Evolutionary conservation across 2,888 invertebrate species (phyloP), one percentile per base, ranked within the genome.

Genomic region (Leptopilina myrica): DNA sequence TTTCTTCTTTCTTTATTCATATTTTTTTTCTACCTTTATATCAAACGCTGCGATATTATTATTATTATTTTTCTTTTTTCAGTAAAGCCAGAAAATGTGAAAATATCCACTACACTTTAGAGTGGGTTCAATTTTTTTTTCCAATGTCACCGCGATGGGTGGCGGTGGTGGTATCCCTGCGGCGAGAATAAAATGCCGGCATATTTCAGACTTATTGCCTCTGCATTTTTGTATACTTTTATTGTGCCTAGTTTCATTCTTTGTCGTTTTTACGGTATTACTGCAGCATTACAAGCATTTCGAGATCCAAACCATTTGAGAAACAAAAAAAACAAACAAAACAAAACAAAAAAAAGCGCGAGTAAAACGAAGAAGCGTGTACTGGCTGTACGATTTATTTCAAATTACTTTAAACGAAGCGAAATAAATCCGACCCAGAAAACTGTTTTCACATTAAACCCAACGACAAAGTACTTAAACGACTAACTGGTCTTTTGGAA

Each of bases 141-240:
- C 20, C 73, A 56, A 73, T 40, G 56, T 53, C 40, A 56, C 56
- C n/a, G 73, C 73, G 14, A n/a, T 53, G 5, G 64, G 14, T 78
- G 20, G 20, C 20, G 20, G 20, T 20, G 20, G 20, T 20, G 77
- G 76, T 79, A 79, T 76, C 78, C 76, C 49, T 81, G 76, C 79
- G 78, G 78, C 77, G 79, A 76, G 77, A 79, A 81, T 75, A 79
- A 81, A 81, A 76, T 76, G 76, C 66, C 46, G 56, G 56, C 77
- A 79, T 79, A 81, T 81, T 81, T 81, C 76, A 75, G 69, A 79
- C 62, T 81, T 81, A 79, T 77, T 77, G 76, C 53, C 62, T 77
- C 46, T 33, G 64, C 64, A 62, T 49, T 78, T 33, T 46, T n/a
- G 73, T 56, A 81, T 53, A 77, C 76, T 79, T 81, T 81, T 73